These are phyloP conservation scores for Catotricha subobsoleta DNA, from an alignment of 2,888 invertebrate species.

Conservation along the genomic window DNA sequence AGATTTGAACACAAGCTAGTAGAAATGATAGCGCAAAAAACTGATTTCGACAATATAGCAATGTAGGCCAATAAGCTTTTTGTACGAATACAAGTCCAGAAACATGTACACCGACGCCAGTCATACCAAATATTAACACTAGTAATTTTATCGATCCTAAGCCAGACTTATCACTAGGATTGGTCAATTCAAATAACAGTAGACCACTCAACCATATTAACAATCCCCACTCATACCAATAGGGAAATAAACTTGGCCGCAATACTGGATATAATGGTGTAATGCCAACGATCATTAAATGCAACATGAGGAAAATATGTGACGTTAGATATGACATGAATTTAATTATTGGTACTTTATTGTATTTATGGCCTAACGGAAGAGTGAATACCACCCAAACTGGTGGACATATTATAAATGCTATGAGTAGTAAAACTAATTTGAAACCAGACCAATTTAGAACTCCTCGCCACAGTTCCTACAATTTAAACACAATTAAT, in stretches of 20 bases:
- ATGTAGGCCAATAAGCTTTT: constrained; percentile 58
- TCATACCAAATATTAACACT: constrained; percentile 70
- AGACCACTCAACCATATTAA: constrained; percentile 89
- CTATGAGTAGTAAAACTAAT: constrained; percentile 80
- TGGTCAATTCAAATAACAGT: constrained; percentile 88
- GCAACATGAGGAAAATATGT: constrained; percentile 90
- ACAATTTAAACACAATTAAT: constrained; percentile 16
- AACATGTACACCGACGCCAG: constrained; percentile 79
- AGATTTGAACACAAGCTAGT: constrained; percentile 89
- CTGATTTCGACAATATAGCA: constrained; percentile 92
- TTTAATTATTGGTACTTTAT: constrained; percentile 98
- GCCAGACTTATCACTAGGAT: constrained; percentile 94
- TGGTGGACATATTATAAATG: constrained; percentile 85
- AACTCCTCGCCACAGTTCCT: constrained; percentile 96
- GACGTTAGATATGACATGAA: constrained; percentile 99
- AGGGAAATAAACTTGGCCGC: constrained; percentile 60
- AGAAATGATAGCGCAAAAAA: constrained; percentile 89
- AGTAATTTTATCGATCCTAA: constrained; percentile 86
- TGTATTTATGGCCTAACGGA: constrained; percentile 86
- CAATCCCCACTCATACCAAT: constrained; percentile 93
- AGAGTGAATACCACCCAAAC: constrained; percentile 92
- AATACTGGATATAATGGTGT: constrained; percentile 74
- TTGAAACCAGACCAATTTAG: constrained; percentile 93
- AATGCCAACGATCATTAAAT: constrained; percentile 77
- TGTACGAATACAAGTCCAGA: constrained; percentile 54